Conservation (phyloP, 2,888 invertebrate species). For the Gortyna flavago region DNA sequence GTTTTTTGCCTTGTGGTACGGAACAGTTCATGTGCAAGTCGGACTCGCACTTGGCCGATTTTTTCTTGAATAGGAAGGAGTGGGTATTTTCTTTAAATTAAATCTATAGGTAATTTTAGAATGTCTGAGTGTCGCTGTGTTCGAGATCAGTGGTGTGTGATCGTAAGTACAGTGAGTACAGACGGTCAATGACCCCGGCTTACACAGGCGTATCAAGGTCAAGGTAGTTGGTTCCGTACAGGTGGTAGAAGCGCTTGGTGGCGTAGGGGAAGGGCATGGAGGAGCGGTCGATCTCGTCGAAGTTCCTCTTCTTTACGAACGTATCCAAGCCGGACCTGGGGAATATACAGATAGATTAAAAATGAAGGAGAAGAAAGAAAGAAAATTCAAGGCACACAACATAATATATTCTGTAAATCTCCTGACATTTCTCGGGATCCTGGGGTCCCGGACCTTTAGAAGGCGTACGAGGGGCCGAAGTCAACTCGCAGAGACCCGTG, state of each 20-base stretch:
- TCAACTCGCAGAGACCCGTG: neutral
- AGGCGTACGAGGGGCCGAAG: neutral
- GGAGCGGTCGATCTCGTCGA: conserved; percentile 91
- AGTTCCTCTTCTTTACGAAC: conserved; percentile 89
- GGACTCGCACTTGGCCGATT: neutral
- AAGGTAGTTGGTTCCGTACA: conserved; percentile 87
- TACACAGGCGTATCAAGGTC: conserved; percentile 79
- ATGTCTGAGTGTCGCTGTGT: conserved; percentile 8
- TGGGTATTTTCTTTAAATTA: neutral
- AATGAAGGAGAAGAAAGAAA: neutral
- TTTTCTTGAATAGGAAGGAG: neutral
- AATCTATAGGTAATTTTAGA: neutral
- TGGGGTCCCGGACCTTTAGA: neutral
- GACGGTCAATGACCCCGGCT: conserved; percentile 64
- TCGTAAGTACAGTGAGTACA: conserved; percentile 27
- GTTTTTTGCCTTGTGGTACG: neutral
- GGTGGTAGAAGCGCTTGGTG: conserved; percentile 89
- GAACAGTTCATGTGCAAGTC: neutral
- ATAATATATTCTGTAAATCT: neutral
- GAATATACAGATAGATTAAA: neutral
- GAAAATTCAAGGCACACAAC: neutral
- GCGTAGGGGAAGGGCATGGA: conserved; percentile 85
- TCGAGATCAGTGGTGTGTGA: conserved; percentile 16
- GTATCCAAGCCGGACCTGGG: conserved; percentile 87
- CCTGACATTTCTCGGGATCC: no score